Conservation (phyloP, 2,113 vertebrate genomes). For the Osmerus eperlanus region DNA sequence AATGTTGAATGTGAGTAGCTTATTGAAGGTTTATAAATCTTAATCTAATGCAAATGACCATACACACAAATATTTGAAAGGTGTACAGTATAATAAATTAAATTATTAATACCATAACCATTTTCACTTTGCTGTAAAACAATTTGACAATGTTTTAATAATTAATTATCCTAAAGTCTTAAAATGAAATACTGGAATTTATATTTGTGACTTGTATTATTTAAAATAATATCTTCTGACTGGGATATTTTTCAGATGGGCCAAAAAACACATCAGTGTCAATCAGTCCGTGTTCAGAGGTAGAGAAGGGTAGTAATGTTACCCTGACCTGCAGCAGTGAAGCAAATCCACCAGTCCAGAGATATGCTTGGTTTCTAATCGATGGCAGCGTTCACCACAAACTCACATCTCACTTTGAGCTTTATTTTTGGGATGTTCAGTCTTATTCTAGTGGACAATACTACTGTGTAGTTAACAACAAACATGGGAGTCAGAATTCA, state of each 20-base stretch:
- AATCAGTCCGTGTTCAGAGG: constrained; percentile 7
- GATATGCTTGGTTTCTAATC: constrained; percentile 39
- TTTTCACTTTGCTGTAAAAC: too few species aligned
- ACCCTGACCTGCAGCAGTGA: constrained; percentile 47
- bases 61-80: too few species aligned
- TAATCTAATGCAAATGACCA: too few species aligned
- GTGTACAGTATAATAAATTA: too few species aligned
- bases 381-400: not conserved
- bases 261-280: constrained; percentile 41
- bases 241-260: constrained; percentile 32
- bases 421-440: not conserved
- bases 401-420: constrained; percentile 9
- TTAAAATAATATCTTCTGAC: too few species aligned
- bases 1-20: constrained; percentile 50
- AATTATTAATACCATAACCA: too few species aligned
- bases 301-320: not conserved
- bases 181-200: too few species aligned
- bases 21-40: too few species aligned
- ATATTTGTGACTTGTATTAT: too few species aligned
- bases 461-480: constrained; percentile 35
- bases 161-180: too few species aligned
- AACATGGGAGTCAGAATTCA: constrained; percentile 40
- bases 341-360: constrained; percentile 41
- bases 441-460: constrained; percentile 16
- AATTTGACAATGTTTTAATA: too few species aligned